Evolutionary conservation across 2,888 invertebrate genomes (phyloP).

Genomic region (Mycalesis mineus): DNA sequence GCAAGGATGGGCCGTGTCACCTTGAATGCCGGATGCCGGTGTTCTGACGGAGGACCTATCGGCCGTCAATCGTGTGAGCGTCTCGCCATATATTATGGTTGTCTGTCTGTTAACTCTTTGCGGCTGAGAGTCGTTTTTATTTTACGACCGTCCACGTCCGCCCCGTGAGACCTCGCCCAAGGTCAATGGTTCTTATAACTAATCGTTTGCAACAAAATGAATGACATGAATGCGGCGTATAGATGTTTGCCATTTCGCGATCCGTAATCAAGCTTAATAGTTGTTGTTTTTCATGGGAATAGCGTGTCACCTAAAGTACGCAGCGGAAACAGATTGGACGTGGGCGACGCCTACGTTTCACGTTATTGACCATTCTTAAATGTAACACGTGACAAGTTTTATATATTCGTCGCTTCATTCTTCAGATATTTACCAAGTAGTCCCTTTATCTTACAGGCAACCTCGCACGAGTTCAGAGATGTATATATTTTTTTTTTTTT

Average conservation of each 20-base stretch:
- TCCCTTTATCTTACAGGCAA: no score
- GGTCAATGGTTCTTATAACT: constrained; percentile 57
- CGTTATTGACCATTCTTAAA: constrained; percentile 56
- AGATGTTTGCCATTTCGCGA: not conserved
- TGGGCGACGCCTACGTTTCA: constrained; percentile 66
- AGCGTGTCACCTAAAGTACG: constrained; percentile 46
- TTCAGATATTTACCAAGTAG: no score
- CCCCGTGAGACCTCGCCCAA: constrained; percentile 60
- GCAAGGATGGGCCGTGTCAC: constrained; percentile 72
- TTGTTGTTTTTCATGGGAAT: constrained; percentile 38
- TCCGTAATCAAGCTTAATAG: not conserved
- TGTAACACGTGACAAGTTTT: constrained; percentile 56
- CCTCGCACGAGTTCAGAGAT: no score
- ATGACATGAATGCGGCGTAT: constrained; percentile 29
- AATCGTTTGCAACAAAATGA: constrained; percentile 31
- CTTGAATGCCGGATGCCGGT: constrained; percentile 74
- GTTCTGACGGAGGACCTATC: constrained; percentile 66
- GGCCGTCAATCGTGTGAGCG: constrained; percentile 71
- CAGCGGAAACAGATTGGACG: constrained; percentile 63
- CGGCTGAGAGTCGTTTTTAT: constrained; percentile 63
- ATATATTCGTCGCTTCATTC: no score
- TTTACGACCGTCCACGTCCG: constrained; percentile 73
- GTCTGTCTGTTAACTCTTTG: constrained; percentile 64
- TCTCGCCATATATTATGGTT: constrained; percentile 64
- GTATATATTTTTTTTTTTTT: no score